Base-by-base conservation (phyloP, 1,140 invertebrate species). In the Plectus sambesii region DNA sequence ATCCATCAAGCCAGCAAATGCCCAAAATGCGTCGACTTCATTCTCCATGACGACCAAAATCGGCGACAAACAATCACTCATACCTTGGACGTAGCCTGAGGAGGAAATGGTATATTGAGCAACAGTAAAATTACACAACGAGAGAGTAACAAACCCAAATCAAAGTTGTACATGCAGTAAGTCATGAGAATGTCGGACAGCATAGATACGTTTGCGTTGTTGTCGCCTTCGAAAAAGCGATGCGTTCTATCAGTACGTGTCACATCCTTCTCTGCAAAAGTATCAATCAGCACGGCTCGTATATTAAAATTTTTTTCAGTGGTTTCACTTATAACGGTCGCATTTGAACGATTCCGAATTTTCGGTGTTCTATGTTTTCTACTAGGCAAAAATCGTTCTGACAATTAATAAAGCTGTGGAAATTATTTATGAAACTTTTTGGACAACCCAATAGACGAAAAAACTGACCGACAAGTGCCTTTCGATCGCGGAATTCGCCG, bases 141-240 rank as follows among this genome's bases (percentile, higher is more conserved):
- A 87, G 2, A 59, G 38, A 20, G 8, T 62, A n/a, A n/a, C n/a
- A 66, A 58, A 60, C 89, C 90, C 50, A 98, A 73, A 75, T 98
- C 92, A 73, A 98, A 98, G 73, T 98, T 94, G 69, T 94, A 96
- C 90, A 98, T 96, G n/a, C 89, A 82, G 70, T 97, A 98, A 0
- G 92, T 97, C 85, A 97, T 92, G 1, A 99, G 75, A 63, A 98
- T 87, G 64, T 94, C 85, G 59, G 83, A 80, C 1, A 98, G 71
- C 17, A 83, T 76, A 46, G 78, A 73, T 25, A 97, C 73, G 73
- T 97, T 89, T 6, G 80, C 77, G 73, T 93, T 93, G 60, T 87
- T 79, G 53, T 93, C 86, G 1, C 87, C 88, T 23, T 82, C 79
- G 71, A 83, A 99, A 69, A 84, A 98, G 6, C 82, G 79, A 63